These are phyloP conservation scores for Drosophila setosimentum DNA, from an alignment of 2,888 invertebrate genomes.

Conservation along the genomic window DNA sequence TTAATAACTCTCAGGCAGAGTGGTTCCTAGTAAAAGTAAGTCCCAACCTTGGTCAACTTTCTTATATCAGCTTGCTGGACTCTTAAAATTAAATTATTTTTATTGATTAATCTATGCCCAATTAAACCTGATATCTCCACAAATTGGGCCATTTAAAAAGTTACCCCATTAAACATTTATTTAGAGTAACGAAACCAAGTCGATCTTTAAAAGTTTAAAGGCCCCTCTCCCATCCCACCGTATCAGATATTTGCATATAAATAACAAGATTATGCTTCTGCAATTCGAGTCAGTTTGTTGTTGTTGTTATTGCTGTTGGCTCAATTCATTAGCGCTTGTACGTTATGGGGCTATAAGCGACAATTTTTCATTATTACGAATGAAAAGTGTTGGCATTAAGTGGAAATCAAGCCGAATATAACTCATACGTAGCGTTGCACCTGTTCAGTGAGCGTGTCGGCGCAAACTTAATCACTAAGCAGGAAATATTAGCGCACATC, in stretches of 20 bases:
- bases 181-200: neutral
- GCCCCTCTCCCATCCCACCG: too few species aligned
- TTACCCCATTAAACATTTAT: neutral
- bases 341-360: conserved; percentile 27
- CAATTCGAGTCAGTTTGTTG: conserved; percentile 10
- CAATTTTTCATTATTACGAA: conserved; percentile 69
- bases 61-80: neutral
- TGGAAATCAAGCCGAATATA: conserved; percentile 45
- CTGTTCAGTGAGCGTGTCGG: conserved; percentile 42
- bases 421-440: conserved; percentile 73
- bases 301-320: conserved; percentile 8
- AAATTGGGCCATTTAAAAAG: neutral
- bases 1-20: neutral
- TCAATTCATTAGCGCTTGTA: conserved; percentile 53
- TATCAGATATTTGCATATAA: conserved; percentile 17
- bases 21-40: neutral
- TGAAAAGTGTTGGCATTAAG: conserved; percentile 74
- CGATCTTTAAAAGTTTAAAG: neutral
- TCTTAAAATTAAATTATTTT: neutral
- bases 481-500: conserved; percentile 69
- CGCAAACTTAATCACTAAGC: conserved; percentile 71
- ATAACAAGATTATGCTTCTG: conserved; percentile 65
- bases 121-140: neutral
- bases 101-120: neutral
- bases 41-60: neutral